Percentiles rank a stretch among this genome's conserved stretches.
phyloP scores from a whole-genome alignment of 2,888 invertebrate genomes.

The Pammene aurita region DNA sequence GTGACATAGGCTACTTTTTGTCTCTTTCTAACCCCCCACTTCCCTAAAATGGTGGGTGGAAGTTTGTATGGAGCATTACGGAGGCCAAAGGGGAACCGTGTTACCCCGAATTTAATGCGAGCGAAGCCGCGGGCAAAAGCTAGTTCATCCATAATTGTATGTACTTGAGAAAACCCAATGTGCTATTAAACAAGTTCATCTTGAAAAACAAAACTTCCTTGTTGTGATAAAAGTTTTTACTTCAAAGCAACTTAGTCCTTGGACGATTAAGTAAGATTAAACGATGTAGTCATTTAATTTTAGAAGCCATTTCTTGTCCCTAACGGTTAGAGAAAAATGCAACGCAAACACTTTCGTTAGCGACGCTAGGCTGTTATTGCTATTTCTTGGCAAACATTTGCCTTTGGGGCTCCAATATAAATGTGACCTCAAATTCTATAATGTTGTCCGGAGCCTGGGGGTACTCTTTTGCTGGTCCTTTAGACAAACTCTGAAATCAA shows the following conservation, averaged over 20 bases:
- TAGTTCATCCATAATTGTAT: too few relatives aligned
- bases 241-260: slow-evolving; percentile 6
- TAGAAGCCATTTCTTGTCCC: slow-evolving; percentile 30
- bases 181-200: neutral
- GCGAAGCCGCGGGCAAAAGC: too few relatives aligned
- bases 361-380: neutral
- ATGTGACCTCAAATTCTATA: neutral
- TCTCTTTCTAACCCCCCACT: too few relatives aligned
- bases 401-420: neutral
- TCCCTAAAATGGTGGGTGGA: too few relatives aligned
- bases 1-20: too few relatives aligned
- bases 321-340: slow-evolving; percentile 27
- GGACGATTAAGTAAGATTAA: slow-evolving; percentile 22
- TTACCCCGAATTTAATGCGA: too few relatives aligned
- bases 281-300: slow-evolving; percentile 17
- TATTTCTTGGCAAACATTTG: neutral
- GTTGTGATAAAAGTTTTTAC: slow-evolving; percentile 1
- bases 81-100: too few relatives aligned
- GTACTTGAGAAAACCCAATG: neutral
- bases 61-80: too few relatives aligned
- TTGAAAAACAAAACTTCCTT: neutral
- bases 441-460: neutral
- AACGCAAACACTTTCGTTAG: slow-evolving; percentile 35
- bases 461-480: neutral
- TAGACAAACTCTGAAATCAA: neutral